Conservation (phyloP, 2,888 invertebrate species). For the Drosophila mercatorum region DNA sequence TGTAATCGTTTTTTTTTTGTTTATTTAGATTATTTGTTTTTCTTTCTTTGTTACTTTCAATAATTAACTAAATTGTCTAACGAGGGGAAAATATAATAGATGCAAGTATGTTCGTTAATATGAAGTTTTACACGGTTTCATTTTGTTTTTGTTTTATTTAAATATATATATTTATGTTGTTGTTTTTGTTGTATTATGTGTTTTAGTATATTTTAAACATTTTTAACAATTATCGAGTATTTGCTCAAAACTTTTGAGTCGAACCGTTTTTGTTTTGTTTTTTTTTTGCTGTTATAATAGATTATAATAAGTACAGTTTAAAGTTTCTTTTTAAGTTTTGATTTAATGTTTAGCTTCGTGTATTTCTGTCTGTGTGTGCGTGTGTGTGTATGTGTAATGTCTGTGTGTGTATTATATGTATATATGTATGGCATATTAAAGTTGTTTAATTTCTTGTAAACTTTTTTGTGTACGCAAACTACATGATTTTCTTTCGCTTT, state of each 20-base stretch:
- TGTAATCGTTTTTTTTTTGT: conserved; percentile 56
- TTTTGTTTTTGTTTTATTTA: conserved; percentile 26
- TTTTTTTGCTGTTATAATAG: conserved; percentile 50
- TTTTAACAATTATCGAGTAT: conserved; percentile 80
- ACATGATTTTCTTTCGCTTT: conserved; percentile 54
- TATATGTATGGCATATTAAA: conserved; percentile 16
- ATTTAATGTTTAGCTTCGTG: conserved; percentile 51
- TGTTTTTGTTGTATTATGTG: conserved; percentile 45
- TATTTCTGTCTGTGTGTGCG: conserved; percentile 24
- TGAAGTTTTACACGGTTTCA: conserved; percentile 62
- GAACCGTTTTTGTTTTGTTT: conserved; percentile 63
- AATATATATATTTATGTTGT: conserved; percentile 37
- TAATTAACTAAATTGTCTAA: conserved; percentile 82
- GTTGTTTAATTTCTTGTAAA: conserved; percentile 28
- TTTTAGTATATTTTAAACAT: conserved; percentile 68
- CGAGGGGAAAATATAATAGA: conserved; percentile 71
- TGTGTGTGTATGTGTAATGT: conserved; percentile 17
- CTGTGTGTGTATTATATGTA: conserved; percentile 22
- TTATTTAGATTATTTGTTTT: conserved; percentile 28
- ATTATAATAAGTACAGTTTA: conserved; percentile 60
- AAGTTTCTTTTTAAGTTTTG: conserved; percentile 66
- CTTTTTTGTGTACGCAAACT: conserved; percentile 52
- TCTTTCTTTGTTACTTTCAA: conserved; percentile 60
- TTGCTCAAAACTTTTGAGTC: conserved; percentile 72
- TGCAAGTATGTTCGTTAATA: conserved; percentile 58